Evolutionary conservation across 2,113 vertebrate species (phyloP), one percentile per base, ranked within the genome.

Genomic region (Proterorhinus semilunaris): DNA sequence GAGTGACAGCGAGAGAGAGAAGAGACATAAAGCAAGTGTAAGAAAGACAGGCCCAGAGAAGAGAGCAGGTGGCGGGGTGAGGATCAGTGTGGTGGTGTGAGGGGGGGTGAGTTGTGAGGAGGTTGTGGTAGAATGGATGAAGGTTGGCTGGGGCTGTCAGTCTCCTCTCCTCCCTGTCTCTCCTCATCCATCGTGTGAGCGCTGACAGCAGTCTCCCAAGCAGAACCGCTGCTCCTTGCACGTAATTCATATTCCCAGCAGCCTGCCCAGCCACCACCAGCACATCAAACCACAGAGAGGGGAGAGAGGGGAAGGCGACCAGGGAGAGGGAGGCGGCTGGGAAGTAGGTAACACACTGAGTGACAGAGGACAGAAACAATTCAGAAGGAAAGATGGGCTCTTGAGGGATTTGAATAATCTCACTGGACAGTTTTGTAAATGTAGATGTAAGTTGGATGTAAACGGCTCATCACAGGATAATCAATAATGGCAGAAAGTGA

Each of bases 221-320:
- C 91, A 91, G 89, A 92, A 91, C 91, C 79, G 75, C 62, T 69
- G 68, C 77, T 82, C 85, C 82, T 84, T 89, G 89, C 90, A 88
- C 83, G 80, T 92, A 89, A 92, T 93, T 92, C 87, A 92, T 91
- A 92, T 92, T 92, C 90, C 86, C 87, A 76, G 80, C 88, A 76
- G 80, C 88, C 88, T 80, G 77, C 86, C 78, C 75, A 75, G 75
- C 72, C 70, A 55, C 77, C 61, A 45, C 13, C 77, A 52, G 53
- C 64, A 55, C 55, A 58, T 2, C 10, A 6, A 58, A 17, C 68
- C 80, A 88, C 76, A 46, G 69, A 36, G 27, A 36, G 59, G 52
- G 79, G 78, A 79, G 21, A 72, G 64, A 72, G 49, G 12, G 62
- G 68, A 59, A n/a, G 50, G 52, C 52, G 62, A 57, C 46, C 48